Base-by-base conservation (phyloP, 2,797 vertebrate genomes). In the Diglossa cyanea region DNA sequence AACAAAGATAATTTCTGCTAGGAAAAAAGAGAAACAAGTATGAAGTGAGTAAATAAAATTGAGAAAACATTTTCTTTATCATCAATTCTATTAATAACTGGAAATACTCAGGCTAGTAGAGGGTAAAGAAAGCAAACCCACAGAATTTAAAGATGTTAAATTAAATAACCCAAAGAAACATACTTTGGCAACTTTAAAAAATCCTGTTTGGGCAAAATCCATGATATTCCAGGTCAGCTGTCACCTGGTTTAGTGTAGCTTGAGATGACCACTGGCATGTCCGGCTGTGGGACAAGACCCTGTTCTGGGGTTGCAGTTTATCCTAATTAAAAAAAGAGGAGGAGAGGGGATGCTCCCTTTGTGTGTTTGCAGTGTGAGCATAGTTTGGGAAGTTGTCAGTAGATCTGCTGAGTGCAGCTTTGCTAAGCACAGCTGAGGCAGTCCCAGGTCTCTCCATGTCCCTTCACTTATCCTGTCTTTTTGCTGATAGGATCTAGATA, bases 401-500 rank as follows among this genome's bases (percentile, higher is more conserved):
- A 19, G 50, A 92, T 96, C 76, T 57, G 93, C 95, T 93, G 86
- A 95, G 94, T 60, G 26, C 96, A 92, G 94, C 95, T 97, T 90
- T 95, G 91, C 97, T 97, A 95, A 93, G 93, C 82, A 4, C 95
- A 77, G 61, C 83, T 45, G 84, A 61, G 82, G 74, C 63, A 21
- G 23, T 8, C 26, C 68, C 28, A 17, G 51, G 26, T 50, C 15
- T 25, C 51, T 51, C 82, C 6, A 0, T 70, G 26, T 54, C 40
- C 39, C 75, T 66, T 65, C 94, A n/a, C 74, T 93, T 47, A 81
- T 13, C 89, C 82, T 94, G 81, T 88, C 88, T 87, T 95, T 94
- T 84, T 74, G 53, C 97, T 94, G 70, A 6, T 97, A 99, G 99
- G 99, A 99, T 93, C 93, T 99, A 97, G 99, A 99, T 92, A 99